Conservation (phyloP, 2,797 vertebrate species). For the Tokudaia muenninki region DNA sequence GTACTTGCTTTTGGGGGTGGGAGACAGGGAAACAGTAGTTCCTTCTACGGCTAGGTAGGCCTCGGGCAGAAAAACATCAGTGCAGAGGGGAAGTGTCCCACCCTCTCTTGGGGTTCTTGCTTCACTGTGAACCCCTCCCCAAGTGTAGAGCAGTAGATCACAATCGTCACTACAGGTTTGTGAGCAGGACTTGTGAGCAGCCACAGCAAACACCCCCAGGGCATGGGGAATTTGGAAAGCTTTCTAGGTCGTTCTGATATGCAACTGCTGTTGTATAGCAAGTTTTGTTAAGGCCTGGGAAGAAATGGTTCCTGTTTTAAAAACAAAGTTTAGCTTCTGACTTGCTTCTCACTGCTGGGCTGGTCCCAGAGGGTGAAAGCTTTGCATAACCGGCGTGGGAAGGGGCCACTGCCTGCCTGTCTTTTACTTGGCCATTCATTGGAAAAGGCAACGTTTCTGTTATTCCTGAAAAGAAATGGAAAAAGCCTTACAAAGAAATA, state of each 20-base stretch:
- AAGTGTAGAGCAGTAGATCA: background rate
- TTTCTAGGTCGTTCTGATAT: background rate
- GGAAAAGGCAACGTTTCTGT: background rate
- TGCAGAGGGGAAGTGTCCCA: background rate
- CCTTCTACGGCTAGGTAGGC: background rate
- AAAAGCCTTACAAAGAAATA: background rate
- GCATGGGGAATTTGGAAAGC: background rate
- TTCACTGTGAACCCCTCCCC: background rate
- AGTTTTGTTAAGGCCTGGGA: conserved; percentile 14
- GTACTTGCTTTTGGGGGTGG: background rate
- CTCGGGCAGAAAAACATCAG: background rate
- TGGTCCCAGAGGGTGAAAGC: background rate
- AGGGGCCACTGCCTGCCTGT: background rate
- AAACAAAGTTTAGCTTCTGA: conserved; percentile 28
- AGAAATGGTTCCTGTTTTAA: conserved; percentile 75
- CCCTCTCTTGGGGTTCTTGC: conserved; percentile 8
- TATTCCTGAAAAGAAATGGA: conserved; percentile 40
- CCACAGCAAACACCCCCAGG: background rate
- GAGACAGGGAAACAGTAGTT: background rate
- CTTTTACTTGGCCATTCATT: background rate
- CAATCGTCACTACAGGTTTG: background rate
- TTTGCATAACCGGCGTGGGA: background rate
- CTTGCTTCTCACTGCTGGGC: background rate
- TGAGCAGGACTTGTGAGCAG: background rate
- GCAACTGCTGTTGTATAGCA: background rate